Evolutionary conservation across 2,113 vertebrate species (phyloP).

Genomic region (Anguilla rostrata): DNA sequence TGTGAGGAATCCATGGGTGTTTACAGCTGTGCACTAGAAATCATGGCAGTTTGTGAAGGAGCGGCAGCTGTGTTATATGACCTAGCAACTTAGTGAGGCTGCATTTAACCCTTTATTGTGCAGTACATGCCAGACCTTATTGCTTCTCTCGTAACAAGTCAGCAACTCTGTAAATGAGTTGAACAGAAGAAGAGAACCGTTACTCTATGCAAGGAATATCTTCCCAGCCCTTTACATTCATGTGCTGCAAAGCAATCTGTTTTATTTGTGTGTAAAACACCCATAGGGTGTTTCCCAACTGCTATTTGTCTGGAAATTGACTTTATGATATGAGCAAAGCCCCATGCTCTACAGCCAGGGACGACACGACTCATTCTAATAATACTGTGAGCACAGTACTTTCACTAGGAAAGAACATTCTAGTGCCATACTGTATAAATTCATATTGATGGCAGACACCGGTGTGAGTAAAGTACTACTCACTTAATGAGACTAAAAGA

Average conservation of each 20-base stretch:
- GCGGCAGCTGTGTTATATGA: not conserved
- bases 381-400: too few species aligned
- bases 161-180: not conserved
- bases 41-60: not conserved
- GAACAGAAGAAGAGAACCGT: too few species aligned
- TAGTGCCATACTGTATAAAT: not conserved
- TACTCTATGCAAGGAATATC: too few species aligned
- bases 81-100: not conserved
- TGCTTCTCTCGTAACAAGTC: not conserved
- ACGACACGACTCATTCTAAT: too few species aligned
- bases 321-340: too few species aligned
- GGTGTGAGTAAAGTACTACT: not conserved
- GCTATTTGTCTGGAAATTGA: too few species aligned
- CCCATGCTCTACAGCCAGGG: too few species aligned
- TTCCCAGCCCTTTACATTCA: too few species aligned
- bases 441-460: not conserved
- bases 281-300: too few species aligned
- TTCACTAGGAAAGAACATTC: too few species aligned
- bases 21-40: not conserved
- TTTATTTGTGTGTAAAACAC: too few species aligned
- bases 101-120: not conserved
- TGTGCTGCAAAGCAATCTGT: too few species aligned
- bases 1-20: not conserved
- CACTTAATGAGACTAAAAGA: not conserved
- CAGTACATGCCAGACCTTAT: not conserved